phyloP scores from a whole-genome alignment of 2,888 invertebrate species.

The Meteorus cinctellus region DNA sequence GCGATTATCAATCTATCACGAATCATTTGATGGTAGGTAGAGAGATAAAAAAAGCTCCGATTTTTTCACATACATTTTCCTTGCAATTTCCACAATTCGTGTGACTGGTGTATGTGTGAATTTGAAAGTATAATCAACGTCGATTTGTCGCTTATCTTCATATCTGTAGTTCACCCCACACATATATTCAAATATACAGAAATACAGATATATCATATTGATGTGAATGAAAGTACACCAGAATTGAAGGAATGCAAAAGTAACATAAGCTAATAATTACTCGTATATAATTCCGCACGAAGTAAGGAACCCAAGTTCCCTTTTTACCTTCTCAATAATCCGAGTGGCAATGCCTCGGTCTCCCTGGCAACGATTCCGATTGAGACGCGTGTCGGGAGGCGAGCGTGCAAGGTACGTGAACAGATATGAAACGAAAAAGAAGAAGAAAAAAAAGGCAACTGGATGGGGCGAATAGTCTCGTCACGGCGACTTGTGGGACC shows the following conservation, averaged over 20 bases:
- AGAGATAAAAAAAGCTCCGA: constrained; percentile 55
- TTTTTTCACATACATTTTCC: constrained; percentile 54
- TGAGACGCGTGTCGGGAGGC: constrained; percentile 69
- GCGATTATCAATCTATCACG: constrained; percentile 66
- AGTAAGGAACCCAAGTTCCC: constrained; percentile 63
- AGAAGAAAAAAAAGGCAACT: constrained; percentile 40
- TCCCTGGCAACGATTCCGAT: constrained; percentile 70
- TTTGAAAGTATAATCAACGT: constrained; percentile 67
- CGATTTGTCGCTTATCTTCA: constrained; percentile 23
- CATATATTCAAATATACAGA: neutral
- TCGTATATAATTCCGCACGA: constrained; percentile 49
- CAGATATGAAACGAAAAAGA: constrained; percentile 45
- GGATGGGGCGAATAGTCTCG: constrained; percentile 33
- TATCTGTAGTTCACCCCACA: neutral
- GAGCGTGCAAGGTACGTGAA: constrained; percentile 55
- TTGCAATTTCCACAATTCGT: constrained; percentile 60
- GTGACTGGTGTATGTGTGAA: constrained; percentile 49
- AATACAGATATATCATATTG: too few species aligned
- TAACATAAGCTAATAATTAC: neutral
- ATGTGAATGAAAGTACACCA: too few species aligned
- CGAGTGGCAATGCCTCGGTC: constrained; percentile 67
- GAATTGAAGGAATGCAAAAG: neutral
- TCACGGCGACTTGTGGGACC: constrained; percentile 26
- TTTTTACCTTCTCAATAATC: constrained; percentile 70
- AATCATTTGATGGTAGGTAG: constrained; percentile 61